A percentile compares a stretch with the other conserved stretches of the same genome.
These are phyloP conservation scores for Otocyon megalotis DNA, from an alignment of 2,113 vertebrate genomes.

Conservation along the genomic window DNA sequence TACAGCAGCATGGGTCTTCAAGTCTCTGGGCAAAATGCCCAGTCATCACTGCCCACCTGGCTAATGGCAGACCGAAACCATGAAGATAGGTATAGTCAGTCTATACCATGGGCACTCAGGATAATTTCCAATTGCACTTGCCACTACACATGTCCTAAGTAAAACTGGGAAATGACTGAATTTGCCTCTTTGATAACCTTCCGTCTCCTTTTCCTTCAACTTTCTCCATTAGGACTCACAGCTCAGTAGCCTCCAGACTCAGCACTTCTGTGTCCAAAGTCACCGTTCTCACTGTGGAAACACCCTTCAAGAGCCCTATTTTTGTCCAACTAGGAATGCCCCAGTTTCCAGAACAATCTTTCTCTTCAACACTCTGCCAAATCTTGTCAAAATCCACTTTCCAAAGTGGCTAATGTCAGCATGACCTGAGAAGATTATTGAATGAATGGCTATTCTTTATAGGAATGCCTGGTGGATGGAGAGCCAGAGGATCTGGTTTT, in stretches of 20 bases:
- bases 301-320: background rate
- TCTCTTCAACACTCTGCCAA: background rate
- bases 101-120: background rate
- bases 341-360: background rate
- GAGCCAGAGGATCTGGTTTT: background rate
- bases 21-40: constrained; percentile 14
- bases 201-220: background rate
- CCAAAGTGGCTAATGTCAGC: background rate
- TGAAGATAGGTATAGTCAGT: background rate
- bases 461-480: background rate
- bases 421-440: background rate
- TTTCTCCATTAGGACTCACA: background rate
- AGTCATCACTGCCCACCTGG: background rate
- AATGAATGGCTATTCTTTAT: background rate
- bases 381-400: background rate
- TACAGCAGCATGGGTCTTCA: constrained; percentile 6
- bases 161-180: constrained; percentile 12
- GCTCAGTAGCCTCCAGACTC: background rate
- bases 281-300: background rate
- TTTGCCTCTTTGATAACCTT: background rate
- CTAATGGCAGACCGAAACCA: background rate
- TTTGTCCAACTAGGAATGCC: background rate
- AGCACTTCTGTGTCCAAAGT: background rate
- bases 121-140: background rate
- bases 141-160: background rate